Conservation (phyloP, 2,113 vertebrate species). For the Gopherus evgoodei region DNA sequence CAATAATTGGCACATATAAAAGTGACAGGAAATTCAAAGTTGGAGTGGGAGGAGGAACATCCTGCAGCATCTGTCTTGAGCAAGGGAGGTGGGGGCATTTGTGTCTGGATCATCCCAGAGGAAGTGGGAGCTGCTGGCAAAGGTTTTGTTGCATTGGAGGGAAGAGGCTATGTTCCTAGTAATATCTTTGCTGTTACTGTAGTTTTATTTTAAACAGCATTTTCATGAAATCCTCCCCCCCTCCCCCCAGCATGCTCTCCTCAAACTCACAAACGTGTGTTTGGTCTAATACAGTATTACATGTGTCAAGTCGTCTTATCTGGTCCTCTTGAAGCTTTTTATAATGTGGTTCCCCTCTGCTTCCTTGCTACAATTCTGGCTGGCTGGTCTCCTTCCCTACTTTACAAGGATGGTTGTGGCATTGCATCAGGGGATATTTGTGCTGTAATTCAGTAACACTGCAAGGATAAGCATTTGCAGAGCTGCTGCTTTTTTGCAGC, state of each 20-base stretch:
- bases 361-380: background rate
- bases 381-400: background rate
- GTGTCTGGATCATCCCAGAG: background rate
- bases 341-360: background rate
- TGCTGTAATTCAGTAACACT: constrained; percentile 52
- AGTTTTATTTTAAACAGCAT: accelerated
- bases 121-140: constrained; percentile 10
- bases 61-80: background rate
- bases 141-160: background rate
- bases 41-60: background rate
- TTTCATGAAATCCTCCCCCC: accelerated
- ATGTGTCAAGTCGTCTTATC: background rate
- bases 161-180: background rate
- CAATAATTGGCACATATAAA: background rate
- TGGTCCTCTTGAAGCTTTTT: background rate
- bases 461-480: constrained; percentile 34
- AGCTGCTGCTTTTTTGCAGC: background rate
- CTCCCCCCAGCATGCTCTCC: accelerated
- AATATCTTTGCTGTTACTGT: background rate
- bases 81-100: background rate
- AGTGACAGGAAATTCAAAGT: background rate
- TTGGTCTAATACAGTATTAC: background rate
- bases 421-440: constrained; percentile 67
- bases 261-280: background rate
- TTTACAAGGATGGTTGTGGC: constrained; percentile 60